Conservation (phyloP, 2,888 invertebrate species). For the Thymelicus sylvestris region DNA sequence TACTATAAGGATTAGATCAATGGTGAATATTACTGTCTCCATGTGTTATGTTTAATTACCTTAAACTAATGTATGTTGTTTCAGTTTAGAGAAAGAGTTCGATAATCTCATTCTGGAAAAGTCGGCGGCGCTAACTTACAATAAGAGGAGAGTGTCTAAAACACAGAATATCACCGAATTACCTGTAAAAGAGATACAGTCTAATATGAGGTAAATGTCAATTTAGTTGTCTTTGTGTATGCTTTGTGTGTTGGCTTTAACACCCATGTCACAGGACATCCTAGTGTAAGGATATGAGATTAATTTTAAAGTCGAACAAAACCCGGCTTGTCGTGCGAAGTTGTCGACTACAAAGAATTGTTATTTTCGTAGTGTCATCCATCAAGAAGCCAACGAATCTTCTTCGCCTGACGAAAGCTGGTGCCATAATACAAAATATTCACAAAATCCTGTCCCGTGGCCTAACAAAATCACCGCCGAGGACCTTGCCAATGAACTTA, state of each 20-base stretch:
- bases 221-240: too few relatives aligned
- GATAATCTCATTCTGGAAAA: constrained; percentile 55
- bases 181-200: constrained; percentile 50
- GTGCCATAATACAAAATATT: constrained; percentile 52
- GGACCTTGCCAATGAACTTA: constrained; percentile 75
- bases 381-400: constrained; percentile 64
- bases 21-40: too few relatives aligned
- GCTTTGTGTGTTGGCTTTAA: too few relatives aligned
- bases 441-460: constrained; percentile 53
- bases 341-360: not conserved
- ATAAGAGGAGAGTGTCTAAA: constrained; percentile 66
- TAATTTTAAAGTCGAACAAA: too few relatives aligned
- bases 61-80: constrained; percentile 38
- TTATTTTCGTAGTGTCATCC: constrained; percentile 48
- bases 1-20: too few relatives aligned
- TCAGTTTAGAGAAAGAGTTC: constrained; percentile 60
- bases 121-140: constrained; percentile 58
- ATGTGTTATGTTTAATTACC: too few relatives aligned
- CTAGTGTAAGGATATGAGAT: too few relatives aligned
- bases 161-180: constrained; percentile 63
- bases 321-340: too few relatives aligned
- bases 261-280: too few relatives aligned
- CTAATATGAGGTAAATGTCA: constrained; percentile 51
- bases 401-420: constrained; percentile 68
- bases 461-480: constrained; percentile 78